Evolutionary conservation across 2,888 invertebrate species (phyloP), one percentile per base, ranked within the genome.

Genomic region (Rhodophaea formosa): DNA sequence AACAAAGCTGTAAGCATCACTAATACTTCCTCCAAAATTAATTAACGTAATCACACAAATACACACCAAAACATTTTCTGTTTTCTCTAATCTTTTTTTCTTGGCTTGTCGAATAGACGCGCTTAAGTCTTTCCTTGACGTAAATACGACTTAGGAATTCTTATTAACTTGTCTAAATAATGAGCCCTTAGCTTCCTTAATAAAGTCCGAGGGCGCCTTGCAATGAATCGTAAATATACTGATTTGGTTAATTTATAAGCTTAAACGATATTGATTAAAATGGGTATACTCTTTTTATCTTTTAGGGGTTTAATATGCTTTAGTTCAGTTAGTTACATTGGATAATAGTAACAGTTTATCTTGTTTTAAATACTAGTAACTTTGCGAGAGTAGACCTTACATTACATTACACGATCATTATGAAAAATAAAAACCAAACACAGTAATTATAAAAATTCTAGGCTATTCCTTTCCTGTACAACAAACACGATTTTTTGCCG

Each of bases 71-170:
- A 59, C 62, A 67, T 68, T 67, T 62, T 62, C 70, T 76, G 71
- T 72, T 74, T 72, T 76, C 75, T 66, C 72, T 79, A 77, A 84
- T 85, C 84, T 74, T 66, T 63, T n/a, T 78, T 77, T 79, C 79
- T 81, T 72, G 75, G 82, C 78, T 80, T 79, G 80, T 84, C 82
- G 80, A 72, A 77, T 74, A 72, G 70, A 71, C 66, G 72, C 65
- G 67, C 79, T 80, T 78, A 79, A 75, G 77, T 77, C 72, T 72
- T 69, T 62, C 70, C 76, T 71, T 82, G 86, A 86, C 86, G 77
- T 83, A 82, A 86, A 88, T 84, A 71, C 85, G 86, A 78, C 87
- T 84, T 80, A 84, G 71, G 79, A 80, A 83, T 85, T 82, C 85
- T 85, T 86, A 85, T 83, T 84, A 84, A 80, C 76, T 80, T 80